A percentile compares a stretch with the other conserved stretches of the same genome.
Evolutionary conservation across 2,113 vertebrate genomes (phyloP).

Genomic region (Pterocles orientalis): DNA sequence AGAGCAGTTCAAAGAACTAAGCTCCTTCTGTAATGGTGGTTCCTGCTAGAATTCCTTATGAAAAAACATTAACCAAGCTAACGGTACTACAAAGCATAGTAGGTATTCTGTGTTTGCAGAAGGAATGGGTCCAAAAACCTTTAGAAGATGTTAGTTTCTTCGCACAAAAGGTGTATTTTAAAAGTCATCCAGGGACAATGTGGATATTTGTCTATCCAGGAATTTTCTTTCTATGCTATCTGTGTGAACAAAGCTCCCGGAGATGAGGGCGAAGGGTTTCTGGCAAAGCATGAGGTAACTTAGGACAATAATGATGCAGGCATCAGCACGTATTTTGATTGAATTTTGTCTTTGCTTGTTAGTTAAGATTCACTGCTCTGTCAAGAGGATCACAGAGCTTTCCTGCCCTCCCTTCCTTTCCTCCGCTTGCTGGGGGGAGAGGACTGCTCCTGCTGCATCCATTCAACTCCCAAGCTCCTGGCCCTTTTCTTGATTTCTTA

Average conservation of each 20-base stretch:
- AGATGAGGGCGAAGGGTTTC: slow-evolving; percentile 45
- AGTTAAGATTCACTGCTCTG: slow-evolving; percentile 37
- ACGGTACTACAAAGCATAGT: slow-evolving; percentile 51
- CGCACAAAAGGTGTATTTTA: slow-evolving; percentile 26
- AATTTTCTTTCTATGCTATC: slow-evolving; percentile 54
- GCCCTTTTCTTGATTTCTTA: background rate
- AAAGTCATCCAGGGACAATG: slow-evolving; percentile 44
- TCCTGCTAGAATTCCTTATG: slow-evolving; percentile 60
- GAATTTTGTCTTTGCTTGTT: slow-evolving; percentile 44
- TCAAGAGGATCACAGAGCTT: slow-evolving; percentile 8
- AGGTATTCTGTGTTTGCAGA: slow-evolving; percentile 52
- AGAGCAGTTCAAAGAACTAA: slow-evolving; percentile 58
- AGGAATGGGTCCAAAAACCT: slow-evolving; percentile 49
- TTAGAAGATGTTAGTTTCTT: slow-evolving; percentile 52
- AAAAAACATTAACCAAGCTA: slow-evolving; percentile 56
- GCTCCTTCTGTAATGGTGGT: slow-evolving; percentile 56
- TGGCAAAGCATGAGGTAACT: slow-evolving; percentile 35
- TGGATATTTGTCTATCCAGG: slow-evolving; percentile 53
- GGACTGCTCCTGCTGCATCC: slow-evolving; percentile 20
- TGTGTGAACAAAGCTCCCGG: slow-evolving; percentile 53
- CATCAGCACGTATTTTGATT: slow-evolving; percentile 30
- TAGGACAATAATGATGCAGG: slow-evolving; percentile 48
- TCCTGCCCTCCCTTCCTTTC: background rate
- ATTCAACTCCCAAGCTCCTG: background rate
- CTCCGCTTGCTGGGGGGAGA: background rate